Evolutionary conservation across 1,140 invertebrate species (phyloP), one percentile per base, ranked within the genome.

Genomic region (Planococcus citri): DNA sequence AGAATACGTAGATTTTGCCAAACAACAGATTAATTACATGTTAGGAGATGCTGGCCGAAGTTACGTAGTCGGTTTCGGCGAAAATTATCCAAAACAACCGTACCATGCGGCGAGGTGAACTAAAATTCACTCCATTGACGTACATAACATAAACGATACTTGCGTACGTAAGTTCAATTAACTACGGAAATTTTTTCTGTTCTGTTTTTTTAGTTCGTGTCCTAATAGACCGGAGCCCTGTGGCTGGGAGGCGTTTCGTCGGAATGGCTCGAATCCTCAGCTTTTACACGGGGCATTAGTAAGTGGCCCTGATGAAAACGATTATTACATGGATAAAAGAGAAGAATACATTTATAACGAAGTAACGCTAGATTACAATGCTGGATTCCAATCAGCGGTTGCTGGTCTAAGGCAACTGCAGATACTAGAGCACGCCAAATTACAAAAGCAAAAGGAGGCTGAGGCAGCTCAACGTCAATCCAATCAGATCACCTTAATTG

Each of bases 21-120:
- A 80, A 73, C 74, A 81, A 72, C 86, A 87, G 76, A 83, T 87
- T 58, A 75, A 83, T 72, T 87, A 87, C 75, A 83, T 84, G 70
- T 77, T 88, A 0, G 86, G 86, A 1, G 79, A 82, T 70, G 76
- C 76, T 71, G 85, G 85, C 1, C 78, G 81, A 60, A 87, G 85
- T 74, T 88, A 79, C 74, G 83, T 87, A 0, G 81, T 87, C 22
- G 86, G 86, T 8, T 87, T 81, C 74, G 86, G 85, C 0, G 75
- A 77, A 38, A 82, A 86, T 76, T 81, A 81, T 61, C 85, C 86
- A 0, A 76, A 72, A 33, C 78, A 81, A 70, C 80, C 82, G 1
- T 78, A 82, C 73, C 83, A 84, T 73, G 79, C 81, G 9, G 80
- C 82, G 2, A 83, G 81, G 80, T 82, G 75, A 74, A 58, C n/a